These are phyloP conservation scores for Elephantulus edwardii DNA, from an alignment of 2,113 vertebrate species.

Conservation along the genomic window DNA sequence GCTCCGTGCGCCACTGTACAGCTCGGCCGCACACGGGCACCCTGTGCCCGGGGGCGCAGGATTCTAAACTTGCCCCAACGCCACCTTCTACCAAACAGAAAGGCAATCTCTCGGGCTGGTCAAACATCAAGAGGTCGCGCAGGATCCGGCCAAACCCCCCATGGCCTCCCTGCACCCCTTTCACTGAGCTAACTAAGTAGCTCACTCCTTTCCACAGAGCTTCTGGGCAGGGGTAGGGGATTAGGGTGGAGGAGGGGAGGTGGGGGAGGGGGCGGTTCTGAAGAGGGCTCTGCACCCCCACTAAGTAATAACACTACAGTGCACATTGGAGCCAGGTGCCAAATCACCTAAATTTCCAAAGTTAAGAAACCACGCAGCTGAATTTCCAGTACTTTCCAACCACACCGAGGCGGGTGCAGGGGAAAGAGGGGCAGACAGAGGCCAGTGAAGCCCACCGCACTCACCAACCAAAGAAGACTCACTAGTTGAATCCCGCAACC, in stretches of 20 bases:
- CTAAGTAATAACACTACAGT: background rate
- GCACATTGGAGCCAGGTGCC: background rate
- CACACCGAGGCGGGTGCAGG: conserved; percentile 62
- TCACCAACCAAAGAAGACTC: background rate
- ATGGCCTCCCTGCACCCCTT: background rate
- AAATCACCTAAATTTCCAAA: conserved; percentile 64
- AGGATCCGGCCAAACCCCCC: background rate
- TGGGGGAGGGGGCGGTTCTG: background rate
- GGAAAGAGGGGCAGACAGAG: conserved; percentile 34
- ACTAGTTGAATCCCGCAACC: conserved; percentile 29
- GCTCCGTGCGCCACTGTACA: background rate
- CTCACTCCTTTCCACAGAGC: conserved; percentile 42
- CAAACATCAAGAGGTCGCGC: background rate
- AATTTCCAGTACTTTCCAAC: conserved; percentile 77
- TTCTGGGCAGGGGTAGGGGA: background rate
- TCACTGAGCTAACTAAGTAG: background rate
- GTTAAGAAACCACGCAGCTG: conserved; percentile 65
- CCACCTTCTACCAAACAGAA: conserved; percentile 26
- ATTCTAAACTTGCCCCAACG: background rate
- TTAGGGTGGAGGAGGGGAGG: background rate
- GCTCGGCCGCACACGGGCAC: conserved; percentile 24
- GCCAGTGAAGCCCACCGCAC: background rate
- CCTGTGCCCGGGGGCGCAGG: background rate
- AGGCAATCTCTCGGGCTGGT: background rate
- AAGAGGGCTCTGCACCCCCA: background rate